These are phyloP conservation scores for Chloromyia formosa DNA, from an alignment of 2,888 invertebrate genomes.

Conservation along the genomic window DNA sequence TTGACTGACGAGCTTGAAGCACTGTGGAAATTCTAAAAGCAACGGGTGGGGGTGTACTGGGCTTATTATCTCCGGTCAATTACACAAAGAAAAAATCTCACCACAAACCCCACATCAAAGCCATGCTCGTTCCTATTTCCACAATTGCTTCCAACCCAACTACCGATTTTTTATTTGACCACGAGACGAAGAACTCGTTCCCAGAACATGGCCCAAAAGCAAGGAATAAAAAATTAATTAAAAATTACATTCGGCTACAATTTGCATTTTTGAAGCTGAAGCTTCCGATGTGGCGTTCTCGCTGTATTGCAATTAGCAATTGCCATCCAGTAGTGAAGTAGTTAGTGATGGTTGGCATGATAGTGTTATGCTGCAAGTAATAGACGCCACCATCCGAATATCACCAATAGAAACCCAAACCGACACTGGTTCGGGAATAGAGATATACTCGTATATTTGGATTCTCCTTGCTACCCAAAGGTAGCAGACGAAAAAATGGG, in stretches of 20 bases:
- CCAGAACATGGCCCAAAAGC: neutral
- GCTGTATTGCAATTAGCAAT: constrained; percentile 16
- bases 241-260: constrained; percentile 13
- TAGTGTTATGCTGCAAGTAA: neutral
- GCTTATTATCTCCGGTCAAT: no score
- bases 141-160: no score
- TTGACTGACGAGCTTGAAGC: no score
- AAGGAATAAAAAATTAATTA: constrained; percentile 13
- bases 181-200: no score
- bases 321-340: neutral
- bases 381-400: neutral
- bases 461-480: no score
- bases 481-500: neutral
- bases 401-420: neutral
- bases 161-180: no score
- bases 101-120: no score
- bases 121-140: neutral
- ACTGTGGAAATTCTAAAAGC: no score
- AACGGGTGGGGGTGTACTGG: no score
- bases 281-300: neutral
- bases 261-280: neutral
- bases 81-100: no score
- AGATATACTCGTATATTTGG: no score
- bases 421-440: no score
- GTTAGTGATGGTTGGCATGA: neutral